Evolutionary conservation across 2,113 vertebrate genomes (phyloP).

Genomic region (Prietella phreatophila): DNA sequence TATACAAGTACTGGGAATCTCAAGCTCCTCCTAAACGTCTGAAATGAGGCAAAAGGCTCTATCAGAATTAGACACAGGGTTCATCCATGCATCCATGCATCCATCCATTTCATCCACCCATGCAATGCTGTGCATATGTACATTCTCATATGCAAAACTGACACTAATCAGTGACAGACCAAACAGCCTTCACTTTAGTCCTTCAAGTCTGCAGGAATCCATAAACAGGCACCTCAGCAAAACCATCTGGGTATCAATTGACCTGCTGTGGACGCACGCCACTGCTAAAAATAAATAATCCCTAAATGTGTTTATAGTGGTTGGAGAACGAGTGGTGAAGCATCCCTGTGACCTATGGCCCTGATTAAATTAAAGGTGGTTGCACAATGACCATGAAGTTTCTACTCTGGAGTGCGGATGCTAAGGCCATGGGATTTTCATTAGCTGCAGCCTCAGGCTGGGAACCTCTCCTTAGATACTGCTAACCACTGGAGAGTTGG

Average conservation of each 20-base stretch:
- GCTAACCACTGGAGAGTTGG: constrained; percentile 50
- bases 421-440: constrained; percentile 61
- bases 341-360: constrained; percentile 55
- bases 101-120: not conserved
- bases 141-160: constrained; percentile 30
- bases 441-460: constrained; percentile 59
- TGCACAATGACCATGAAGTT: constrained; percentile 53
- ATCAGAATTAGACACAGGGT: not conserved
- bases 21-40: not conserved
- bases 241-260: constrained; percentile 66
- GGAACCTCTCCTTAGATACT: constrained; percentile 49
- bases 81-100: not conserved
- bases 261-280: constrained; percentile 59
- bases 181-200: constrained; percentile 46
- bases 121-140: not conserved
- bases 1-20: not conserved
- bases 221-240: constrained; percentile 65
- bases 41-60: constrained; percentile 27
- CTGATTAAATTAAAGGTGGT: constrained; percentile 61
- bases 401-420: constrained; percentile 52
- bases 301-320: constrained; percentile 61
- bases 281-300: constrained; percentile 69
- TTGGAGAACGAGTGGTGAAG: constrained; percentile 47
- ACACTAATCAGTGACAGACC: constrained; percentile 68
- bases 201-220: constrained; percentile 63